A percentile compares a stretch with the other conserved stretches of the same genome.
These are phyloP conservation scores for Actinopyga echinites DNA, from an alignment of 53 echinoderm and acorn worm species.

Conservation along the genomic window DNA sequence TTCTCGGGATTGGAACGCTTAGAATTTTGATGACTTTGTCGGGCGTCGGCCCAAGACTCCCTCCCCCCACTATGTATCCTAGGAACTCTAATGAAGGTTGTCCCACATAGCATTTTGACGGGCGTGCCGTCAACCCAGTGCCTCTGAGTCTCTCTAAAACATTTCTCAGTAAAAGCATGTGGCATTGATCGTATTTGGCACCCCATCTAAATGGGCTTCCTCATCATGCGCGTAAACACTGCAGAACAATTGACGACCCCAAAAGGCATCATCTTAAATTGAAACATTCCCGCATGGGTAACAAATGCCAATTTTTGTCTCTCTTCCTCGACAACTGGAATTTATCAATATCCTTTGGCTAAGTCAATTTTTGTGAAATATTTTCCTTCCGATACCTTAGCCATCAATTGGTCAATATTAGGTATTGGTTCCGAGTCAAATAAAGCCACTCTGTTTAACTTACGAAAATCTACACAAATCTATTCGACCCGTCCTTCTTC, in stretches of 20 bases:
- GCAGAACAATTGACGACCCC: constrained; percentile 30
- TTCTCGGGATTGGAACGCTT: not conserved
- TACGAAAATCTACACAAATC: constrained; percentile 44
- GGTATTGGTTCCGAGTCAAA: constrained; percentile 35
- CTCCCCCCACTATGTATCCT: constrained; percentile 6
- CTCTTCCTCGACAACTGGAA: not conserved
- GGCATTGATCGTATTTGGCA: not conserved
- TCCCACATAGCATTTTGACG: constrained; percentile 15
- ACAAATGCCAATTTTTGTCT: not conserved
- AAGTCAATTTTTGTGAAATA: constrained; percentile 29
- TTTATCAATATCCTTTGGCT: constrained; percentile 45
- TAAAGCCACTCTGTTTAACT: constrained; percentile 5
- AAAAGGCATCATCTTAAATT: constrained; percentile 33
- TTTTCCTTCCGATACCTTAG: not conserved
- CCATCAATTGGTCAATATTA: not conserved
- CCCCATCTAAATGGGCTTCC: not conserved
- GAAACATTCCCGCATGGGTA: not conserved
- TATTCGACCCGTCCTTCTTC: constrained; percentile 26
- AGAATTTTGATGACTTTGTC: not conserved
- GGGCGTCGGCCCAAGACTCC: not conserved
- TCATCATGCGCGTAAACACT: constrained; percentile 16
- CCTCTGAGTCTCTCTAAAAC: not conserved
- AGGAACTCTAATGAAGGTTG: not conserved
- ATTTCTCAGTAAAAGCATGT: not conserved
- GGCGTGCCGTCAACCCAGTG: constrained; percentile 4